Base-by-base conservation (phyloP, 2,113 vertebrate species). In the Sorex fumeus region DNA sequence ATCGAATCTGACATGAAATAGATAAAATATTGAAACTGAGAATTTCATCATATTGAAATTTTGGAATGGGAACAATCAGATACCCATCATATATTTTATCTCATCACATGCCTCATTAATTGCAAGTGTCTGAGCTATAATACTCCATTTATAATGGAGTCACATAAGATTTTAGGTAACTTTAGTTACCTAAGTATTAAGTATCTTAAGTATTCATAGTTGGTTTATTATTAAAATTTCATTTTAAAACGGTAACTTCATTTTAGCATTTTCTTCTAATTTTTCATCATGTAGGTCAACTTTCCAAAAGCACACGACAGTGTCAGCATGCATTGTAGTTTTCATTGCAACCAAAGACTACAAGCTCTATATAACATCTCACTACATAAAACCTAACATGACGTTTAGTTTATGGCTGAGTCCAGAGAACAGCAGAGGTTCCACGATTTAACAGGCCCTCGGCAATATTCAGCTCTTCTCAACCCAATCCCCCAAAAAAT, bases 211-310 rank as follows among this genome's bases (percentile, higher is more conserved):
- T 87, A 34, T 2, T 89, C 11, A 67, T 19, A 34, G 16, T 25
- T 76, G 3, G 34, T 87, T 84, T 77, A 19, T 45, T 21, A 83
- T 67, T n/a, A 93, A 86, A 93, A 77, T 28, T 28, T 64, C 18
- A 0, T 47, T 27, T 32, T 2, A 71, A 93, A 28, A 93, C 18
- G 74, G 4, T 75, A 32, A 78, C 21, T 84, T 16, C 11, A 74
- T 82, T 25, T 89, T 88, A 72, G 28, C 28, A 11, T 47, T 96
- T 78, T 90, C n/a, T 89, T 84, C 50, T 71, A 83, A 15, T 60
- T 74, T 78, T 75, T 91, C 13, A 64, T 47, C 15, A 93, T 30
- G 79, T 27, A 95, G 62, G 7, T 85, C 40, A 83, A 21, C 66
- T 91, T 83, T 43, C 70, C n/a, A 88, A 86, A 64, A 66, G 57